Conservation (phyloP, 2,888 invertebrate species). For the Dryobotodes eremita region DNA sequence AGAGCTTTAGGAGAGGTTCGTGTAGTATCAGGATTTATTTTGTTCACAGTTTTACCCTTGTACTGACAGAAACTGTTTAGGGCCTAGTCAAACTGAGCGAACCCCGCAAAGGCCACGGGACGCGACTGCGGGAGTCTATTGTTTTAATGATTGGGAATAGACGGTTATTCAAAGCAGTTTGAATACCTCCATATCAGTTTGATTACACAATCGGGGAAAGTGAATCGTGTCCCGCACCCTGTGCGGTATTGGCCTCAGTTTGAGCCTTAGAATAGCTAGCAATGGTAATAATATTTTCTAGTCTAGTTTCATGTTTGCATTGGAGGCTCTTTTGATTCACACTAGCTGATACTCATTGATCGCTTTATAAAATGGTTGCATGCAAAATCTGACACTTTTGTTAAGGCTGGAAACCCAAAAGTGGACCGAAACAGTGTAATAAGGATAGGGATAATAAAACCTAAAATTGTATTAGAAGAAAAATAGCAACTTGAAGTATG, state of each 20-base stretch:
- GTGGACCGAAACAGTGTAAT: neutral
- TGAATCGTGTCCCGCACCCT: neutral
- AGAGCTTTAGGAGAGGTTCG: slow-evolving; percentile 89
- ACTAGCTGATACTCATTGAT: neutral
- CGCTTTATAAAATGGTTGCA: neutral
- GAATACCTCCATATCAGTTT: neutral
- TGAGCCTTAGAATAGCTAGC: neutral
- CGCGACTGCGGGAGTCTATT: neutral
- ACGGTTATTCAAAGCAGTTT: neutral
- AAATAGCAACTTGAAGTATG: neutral
- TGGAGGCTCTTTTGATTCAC: neutral
- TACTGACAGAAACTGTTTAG: neutral
- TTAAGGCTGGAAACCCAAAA: neutral
- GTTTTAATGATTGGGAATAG: neutral
- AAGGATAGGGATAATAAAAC: neutral
- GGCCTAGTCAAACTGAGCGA: neutral
- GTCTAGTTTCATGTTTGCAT: neutral
- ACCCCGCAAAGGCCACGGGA: neutral
- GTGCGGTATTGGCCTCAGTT: neutral
- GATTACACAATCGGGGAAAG: neutral
- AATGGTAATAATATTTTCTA: neutral
- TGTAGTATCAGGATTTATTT: neutral
- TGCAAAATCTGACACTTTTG: neutral
- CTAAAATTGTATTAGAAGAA: neutral
- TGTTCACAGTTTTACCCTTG: neutral